Evolutionary conservation across 2,888 invertebrate genomes (phyloP).

Genomic region (Spodoptera exigua): DNA sequence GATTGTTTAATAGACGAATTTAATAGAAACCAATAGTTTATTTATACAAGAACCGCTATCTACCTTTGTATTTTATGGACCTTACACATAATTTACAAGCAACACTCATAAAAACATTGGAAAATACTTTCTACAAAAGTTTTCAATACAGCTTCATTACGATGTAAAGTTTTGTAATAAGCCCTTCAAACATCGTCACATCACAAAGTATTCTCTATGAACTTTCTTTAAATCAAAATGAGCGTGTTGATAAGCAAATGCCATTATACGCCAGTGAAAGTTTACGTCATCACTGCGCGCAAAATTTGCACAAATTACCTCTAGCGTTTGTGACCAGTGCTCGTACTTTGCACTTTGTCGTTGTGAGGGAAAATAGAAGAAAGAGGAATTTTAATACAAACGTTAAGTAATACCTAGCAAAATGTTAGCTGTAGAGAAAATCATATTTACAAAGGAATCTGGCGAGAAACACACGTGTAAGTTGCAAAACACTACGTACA

Average conservation of each 20-base stretch:
- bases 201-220: conserved; percentile 11
- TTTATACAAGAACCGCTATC: too few species aligned
- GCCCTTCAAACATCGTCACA: neutral
- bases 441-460: conserved; percentile 28
- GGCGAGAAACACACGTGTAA: conserved; percentile 30
- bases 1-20: conserved; percentile 1
- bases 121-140: neutral
- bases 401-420: conserved; percentile 34
- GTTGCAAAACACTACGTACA: conserved; percentile 15
- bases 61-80: too few species aligned
- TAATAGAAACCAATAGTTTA: too few species aligned
- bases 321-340: conserved; percentile 53
- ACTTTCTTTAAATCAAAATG: conserved; percentile 47
- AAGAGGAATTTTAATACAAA: conserved; percentile 40
- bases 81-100: neutral
- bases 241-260: conserved; percentile 49
- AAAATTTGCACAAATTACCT: conserved; percentile 70
- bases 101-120: neutral
- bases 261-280: conserved; percentile 68
- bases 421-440: conserved; percentile 24
- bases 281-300: conserved; percentile 72
- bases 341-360: conserved; percentile 26
- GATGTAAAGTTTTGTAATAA: neutral
- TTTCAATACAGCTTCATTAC: too few species aligned
- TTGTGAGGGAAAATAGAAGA: conserved; percentile 54